A percentile compares a stretch with the other conserved stretches of the same genome.
phyloP scores from a whole-genome alignment of 2,888 invertebrate genomes.

The Adela reaumurella region DNA sequence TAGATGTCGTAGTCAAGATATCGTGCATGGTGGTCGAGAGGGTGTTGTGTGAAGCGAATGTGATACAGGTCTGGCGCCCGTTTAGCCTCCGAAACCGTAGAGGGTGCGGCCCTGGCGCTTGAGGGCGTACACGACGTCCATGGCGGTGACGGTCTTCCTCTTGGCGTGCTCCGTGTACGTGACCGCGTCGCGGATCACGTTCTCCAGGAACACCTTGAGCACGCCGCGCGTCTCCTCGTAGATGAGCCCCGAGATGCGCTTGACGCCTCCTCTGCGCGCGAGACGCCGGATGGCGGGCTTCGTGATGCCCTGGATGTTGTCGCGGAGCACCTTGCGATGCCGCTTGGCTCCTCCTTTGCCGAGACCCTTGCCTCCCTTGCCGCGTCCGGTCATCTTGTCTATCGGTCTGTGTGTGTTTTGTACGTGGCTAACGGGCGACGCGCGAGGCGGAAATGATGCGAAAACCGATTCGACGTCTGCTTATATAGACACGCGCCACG shows the following conservation, averaged over 20 bases:
- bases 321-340: slow-evolving; percentile 68
- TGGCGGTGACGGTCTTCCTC: slow-evolving; percentile 73
- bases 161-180: slow-evolving; percentile 75
- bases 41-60: too few species aligned
- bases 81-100: slow-evolving; percentile 66
- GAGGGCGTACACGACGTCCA: slow-evolving; percentile 75
- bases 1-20: too few species aligned
- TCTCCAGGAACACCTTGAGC: slow-evolving; percentile 66
- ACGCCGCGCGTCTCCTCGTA: too few species aligned
- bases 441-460: too few species aligned
- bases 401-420: too few species aligned
- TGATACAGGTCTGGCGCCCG: too few species aligned
- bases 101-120: slow-evolving; percentile 68
- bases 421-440: too few species aligned
- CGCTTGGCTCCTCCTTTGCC: slow-evolving; percentile 70
- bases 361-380: slow-evolving; percentile 64
- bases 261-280: slow-evolving; percentile 58
- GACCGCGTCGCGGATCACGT: too few species aligned
- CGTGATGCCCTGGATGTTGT: too few species aligned
- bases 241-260: slow-evolving; percentile 61
- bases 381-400: slow-evolving; percentile 70
- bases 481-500: too few species aligned
- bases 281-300: slow-evolving; percentile 62
- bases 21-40: too few species aligned
- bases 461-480: too few species aligned